Conservation (phyloP, 2,113 vertebrate species). For the Passer domesticus region DNA sequence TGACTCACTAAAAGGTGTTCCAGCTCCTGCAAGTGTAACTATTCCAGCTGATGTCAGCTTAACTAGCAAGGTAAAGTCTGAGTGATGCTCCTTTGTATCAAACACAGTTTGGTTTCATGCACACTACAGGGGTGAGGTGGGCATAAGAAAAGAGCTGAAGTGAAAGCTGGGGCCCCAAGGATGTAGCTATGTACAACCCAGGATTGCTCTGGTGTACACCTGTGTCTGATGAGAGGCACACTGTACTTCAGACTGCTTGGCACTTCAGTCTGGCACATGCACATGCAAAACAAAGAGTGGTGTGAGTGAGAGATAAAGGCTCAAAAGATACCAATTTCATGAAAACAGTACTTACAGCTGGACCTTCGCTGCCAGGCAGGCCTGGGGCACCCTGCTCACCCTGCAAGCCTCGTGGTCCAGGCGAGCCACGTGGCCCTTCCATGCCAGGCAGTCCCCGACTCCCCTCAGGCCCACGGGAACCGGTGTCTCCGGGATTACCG, state of each 20-base stretch:
- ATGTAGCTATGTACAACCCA: not conserved
- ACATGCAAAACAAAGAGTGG: not conserved
- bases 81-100: not conserved
- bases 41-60: not conserved
- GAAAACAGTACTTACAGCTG: conserved; percentile 79
- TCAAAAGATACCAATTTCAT: not conserved
- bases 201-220: not conserved
- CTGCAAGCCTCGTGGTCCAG: conserved; percentile 91
- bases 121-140: rapidly evolving
- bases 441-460: conserved; percentile 87
- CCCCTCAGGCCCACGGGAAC: conserved; percentile 89
- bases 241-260: not conserved
- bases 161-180: not conserved
- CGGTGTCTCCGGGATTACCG: conserved; percentile 87
- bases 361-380: conserved; percentile 88
- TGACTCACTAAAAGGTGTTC: not conserved
- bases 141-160: not conserved
- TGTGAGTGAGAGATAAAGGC: not conserved
- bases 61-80: not conserved
- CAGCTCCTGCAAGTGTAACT: not conserved
- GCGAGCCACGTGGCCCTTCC: conserved; percentile 86
- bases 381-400: conserved; percentile 89
- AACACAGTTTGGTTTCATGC: not conserved
- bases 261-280: rapidly evolving
- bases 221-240: not conserved